These are phyloP conservation scores for Phoxinus dragarum DNA, from an alignment of 2,797 vertebrate genomes.

Conservation along the genomic window DNA sequence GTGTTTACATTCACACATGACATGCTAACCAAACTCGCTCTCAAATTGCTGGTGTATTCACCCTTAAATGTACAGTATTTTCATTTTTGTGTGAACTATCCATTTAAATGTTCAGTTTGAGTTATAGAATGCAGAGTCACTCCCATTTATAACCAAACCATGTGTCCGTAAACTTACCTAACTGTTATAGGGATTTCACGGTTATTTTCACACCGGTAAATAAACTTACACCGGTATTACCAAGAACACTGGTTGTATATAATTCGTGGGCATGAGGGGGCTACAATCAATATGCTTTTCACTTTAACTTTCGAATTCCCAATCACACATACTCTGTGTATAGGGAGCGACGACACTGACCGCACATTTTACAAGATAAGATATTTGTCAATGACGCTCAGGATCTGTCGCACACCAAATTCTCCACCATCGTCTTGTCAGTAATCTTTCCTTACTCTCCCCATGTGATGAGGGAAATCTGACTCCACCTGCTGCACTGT, in stretches of 20 bases:
- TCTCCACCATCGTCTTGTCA: background rate
- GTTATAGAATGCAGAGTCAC: background rate
- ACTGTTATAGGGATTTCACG: too few species aligned
- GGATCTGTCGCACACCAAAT: background rate
- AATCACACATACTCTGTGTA: too few species aligned
- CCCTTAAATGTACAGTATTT: background rate
- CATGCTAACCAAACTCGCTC: background rate
- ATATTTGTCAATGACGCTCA: too few species aligned
- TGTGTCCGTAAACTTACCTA: background rate
- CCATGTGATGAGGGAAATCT: background rate
- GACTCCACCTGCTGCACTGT: too few species aligned
- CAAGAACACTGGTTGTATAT: too few species aligned
- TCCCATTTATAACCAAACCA: background rate
- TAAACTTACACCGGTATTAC: too few species aligned
- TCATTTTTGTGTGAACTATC: background rate
- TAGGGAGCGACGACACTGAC: too few species aligned
- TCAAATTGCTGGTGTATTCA: background rate
- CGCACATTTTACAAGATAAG: too few species aligned
- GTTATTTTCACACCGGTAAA: too few species aligned
- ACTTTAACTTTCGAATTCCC: too few species aligned
- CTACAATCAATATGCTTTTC: too few species aligned
- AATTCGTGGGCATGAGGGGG: too few species aligned
- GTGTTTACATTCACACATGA: background rate
- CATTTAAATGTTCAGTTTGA: background rate
- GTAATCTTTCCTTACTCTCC: background rate